Conservation (phyloP, 1,140 invertebrate genomes). For the Oreohelix idahoensis region DNA sequence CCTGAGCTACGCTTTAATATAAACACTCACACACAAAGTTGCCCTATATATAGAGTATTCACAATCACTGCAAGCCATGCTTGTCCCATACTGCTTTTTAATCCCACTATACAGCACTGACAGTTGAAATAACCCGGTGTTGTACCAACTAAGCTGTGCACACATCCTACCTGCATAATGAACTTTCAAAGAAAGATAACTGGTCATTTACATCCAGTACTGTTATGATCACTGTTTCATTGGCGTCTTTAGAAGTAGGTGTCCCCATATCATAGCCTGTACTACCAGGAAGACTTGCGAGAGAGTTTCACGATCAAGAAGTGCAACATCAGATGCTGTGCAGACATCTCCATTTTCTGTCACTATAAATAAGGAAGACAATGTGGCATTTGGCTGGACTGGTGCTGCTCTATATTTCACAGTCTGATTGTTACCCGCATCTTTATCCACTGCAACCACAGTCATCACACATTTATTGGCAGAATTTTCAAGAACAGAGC, state of each 20-base stretch:
- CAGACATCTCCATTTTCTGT: not conserved
- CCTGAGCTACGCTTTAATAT: no score
- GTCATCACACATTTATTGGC: not conserved
- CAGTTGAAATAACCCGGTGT: no score
- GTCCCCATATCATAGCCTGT: slow-evolving; percentile 22
- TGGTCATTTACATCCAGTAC: no score
- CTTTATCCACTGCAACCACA: slow-evolving; percentile 10
- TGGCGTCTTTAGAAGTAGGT: not conserved
- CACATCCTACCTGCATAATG: no score
- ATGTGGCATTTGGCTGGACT: not conserved
- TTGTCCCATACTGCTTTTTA: no score
- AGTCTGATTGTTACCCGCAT: slow-evolving; percentile 16
- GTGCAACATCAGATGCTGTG: not conserved
- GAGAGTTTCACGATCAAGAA: slow-evolving; percentile 6
- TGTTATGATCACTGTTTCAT: slow-evolving; percentile 9
- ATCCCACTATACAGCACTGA: no score
- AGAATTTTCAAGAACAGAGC: not conserved
- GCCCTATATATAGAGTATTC: no score
- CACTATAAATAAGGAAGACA: not conserved
- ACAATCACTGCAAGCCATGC: no score
- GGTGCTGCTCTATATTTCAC: not conserved
- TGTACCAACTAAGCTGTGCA: no score
- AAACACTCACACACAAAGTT: no score
- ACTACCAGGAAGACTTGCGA: not conserved
- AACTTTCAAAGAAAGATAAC: no score